Conservation (phyloP, 2,888 invertebrate species). For the Limnephilus rhombicus region DNA sequence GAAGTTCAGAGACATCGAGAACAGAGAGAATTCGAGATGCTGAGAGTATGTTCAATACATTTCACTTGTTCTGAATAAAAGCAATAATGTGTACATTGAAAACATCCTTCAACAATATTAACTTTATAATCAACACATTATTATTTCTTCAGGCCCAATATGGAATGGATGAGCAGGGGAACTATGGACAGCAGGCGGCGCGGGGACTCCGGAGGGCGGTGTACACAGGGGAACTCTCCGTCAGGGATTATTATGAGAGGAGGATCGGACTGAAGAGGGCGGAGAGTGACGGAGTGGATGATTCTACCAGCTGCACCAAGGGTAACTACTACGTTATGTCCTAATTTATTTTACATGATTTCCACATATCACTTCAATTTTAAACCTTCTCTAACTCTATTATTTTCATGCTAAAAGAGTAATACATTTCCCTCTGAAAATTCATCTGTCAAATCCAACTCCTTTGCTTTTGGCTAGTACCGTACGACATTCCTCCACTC, state of each 20-base stretch:
- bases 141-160: conserved; percentile 83
- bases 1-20: conserved; percentile 86
- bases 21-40: conserved; percentile 88
- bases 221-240: conserved; percentile 90
- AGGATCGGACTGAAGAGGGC: conserved; percentile 87
- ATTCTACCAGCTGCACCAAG: conserved; percentile 88
- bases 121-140: neutral
- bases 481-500: too few relatives aligned
- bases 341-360: neutral
- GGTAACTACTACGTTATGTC: conserved; percentile 74
- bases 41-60: conserved; percentile 75
- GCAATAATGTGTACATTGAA: neutral
- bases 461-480: neutral
- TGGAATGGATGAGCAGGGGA: conserved; percentile 93
- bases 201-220: conserved; percentile 90
- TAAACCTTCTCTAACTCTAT: neutral
- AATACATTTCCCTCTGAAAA: neutral
- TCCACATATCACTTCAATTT: neutral
- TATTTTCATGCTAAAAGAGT: neutral
- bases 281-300: conserved; percentile 88
- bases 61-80: neutral
- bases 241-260: conserved; percentile 90
- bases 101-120: neutral
- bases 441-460: neutral
- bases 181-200: conserved; percentile 85